phyloP scores from a whole-genome alignment of 37 sponge, comb jelly and placozoan genomes.

The Diacarnus erythraeanus region DNA sequence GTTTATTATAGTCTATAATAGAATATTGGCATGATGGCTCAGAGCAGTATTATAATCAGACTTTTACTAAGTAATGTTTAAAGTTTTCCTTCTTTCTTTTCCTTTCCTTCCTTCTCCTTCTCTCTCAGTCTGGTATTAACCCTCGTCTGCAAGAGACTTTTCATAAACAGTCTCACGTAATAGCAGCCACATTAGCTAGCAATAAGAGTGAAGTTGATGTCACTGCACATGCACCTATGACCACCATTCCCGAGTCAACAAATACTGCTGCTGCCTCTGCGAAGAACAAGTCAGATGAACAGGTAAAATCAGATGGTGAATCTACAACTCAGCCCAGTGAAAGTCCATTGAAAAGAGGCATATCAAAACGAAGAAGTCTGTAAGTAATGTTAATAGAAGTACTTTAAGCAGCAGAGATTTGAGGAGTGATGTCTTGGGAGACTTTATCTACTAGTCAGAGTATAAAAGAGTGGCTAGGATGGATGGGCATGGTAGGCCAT shows the following conservation, averaged over 20 bases:
- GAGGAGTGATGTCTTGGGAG: too few relatives aligned
- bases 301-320: not conserved
- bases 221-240: not conserved
- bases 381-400: too few relatives aligned
- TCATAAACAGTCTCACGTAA: not conserved
- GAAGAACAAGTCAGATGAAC: not conserved
- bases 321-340: not conserved
- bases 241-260: slow-evolving; percentile 1
- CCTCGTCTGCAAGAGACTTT: not conserved
- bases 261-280: not conserved
- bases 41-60: too few relatives aligned
- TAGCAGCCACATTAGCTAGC: not conserved
- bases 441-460: too few relatives aligned
- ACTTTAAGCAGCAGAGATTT: too few relatives aligned
- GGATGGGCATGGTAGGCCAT: too few relatives aligned
- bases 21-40: too few relatives aligned
- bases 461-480: too few relatives aligned
- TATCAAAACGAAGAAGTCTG: slow-evolving; percentile 24
- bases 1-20: too few relatives aligned
- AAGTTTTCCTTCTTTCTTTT: not conserved
- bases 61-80: not conserved
- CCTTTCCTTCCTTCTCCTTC: not conserved
- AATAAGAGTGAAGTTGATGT: not conserved
- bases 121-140: not conserved
- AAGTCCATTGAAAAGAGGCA: slow-evolving; percentile 5